phyloP scores from a whole-genome alignment of 2,888 invertebrate species.

The Drosophila flavopinicola region DNA sequence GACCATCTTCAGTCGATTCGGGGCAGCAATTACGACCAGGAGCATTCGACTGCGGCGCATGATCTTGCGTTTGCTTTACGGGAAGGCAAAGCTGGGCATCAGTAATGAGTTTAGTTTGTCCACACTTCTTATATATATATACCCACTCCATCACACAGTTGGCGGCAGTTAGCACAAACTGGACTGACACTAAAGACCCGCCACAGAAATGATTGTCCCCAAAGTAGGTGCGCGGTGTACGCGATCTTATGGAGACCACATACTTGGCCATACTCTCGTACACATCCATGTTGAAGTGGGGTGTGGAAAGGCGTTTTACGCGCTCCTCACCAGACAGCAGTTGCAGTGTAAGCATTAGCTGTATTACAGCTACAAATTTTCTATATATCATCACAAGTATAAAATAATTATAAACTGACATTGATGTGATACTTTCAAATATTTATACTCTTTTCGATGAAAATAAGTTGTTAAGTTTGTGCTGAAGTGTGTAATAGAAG shows the following conservation, averaged over 20 bases:
- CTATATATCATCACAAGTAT: not conserved
- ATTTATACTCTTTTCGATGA: too few relatives aligned
- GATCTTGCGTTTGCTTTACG: conserved; percentile 46
- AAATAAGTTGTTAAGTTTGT: too few relatives aligned
- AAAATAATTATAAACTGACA: too few relatives aligned
- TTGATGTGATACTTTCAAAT: too few relatives aligned
- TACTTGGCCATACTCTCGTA: conserved; percentile 23
- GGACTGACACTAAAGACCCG: conserved; percentile 44
- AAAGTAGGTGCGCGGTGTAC: conserved; percentile 45
- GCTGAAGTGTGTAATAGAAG: too few relatives aligned
- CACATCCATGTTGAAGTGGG: not conserved
- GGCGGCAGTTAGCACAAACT: conserved; percentile 56
- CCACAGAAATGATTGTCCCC: conserved; percentile 67
- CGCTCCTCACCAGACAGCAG: conserved; percentile 31
- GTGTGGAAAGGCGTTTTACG: conserved; percentile 43
- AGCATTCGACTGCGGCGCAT: conserved; percentile 34
- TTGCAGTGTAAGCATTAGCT: not conserved
- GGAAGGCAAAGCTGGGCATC: not conserved
- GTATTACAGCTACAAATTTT: not conserved
- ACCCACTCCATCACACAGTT: conserved; percentile 60
- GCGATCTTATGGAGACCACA: conserved; percentile 60
- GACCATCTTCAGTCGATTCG: conserved; percentile 34
- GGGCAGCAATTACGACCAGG: conserved; percentile 51
- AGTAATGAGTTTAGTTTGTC: too few relatives aligned
- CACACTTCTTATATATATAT: not conserved